Evolutionary conservation across 2,113 vertebrate species (phyloP).

Genomic region (Prolemur simus): DNA sequence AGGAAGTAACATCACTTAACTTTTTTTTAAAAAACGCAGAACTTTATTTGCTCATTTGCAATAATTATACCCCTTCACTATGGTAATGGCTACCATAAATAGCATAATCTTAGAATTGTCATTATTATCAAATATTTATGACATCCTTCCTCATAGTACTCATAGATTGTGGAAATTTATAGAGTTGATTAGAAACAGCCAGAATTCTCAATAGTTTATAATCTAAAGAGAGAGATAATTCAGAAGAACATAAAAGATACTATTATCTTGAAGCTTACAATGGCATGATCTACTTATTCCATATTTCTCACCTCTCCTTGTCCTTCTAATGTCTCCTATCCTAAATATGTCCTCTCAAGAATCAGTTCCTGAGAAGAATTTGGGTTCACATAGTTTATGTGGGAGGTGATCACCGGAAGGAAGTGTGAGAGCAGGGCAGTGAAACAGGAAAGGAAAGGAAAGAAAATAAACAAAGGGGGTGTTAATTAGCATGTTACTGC

Average conservation of each 20-base stretch:
- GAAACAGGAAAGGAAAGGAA: not conserved
- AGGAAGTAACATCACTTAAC: not conserved
- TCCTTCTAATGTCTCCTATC: not conserved
- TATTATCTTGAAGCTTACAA: not conserved
- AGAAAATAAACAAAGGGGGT: not conserved
- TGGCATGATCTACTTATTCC: not conserved
- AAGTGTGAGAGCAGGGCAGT: not conserved
- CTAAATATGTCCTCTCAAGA: not conserved
- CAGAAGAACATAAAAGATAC: constrained; percentile 5
- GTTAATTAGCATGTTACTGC: not conserved
- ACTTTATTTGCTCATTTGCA: constrained; percentile 10
- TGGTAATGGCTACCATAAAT: constrained; percentile 23
- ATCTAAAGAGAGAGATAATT: not conserved
- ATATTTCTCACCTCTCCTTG: not conserved
- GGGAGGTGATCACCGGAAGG: not conserved
- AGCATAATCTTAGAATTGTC: constrained; percentile 48
- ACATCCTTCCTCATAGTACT: not conserved
- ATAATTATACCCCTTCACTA: constrained; percentile 22
- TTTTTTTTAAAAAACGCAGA: not conserved
- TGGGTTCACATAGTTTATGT: not conserved
- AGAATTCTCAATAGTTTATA: not conserved
- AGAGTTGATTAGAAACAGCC: constrained; percentile 45
- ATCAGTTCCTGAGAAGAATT: not conserved
- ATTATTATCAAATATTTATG: constrained; percentile 55
- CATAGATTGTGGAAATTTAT: constrained; percentile 19